Base-by-base conservation (phyloP, 2,888 invertebrate species). In the Campoplex capitator region DNA sequence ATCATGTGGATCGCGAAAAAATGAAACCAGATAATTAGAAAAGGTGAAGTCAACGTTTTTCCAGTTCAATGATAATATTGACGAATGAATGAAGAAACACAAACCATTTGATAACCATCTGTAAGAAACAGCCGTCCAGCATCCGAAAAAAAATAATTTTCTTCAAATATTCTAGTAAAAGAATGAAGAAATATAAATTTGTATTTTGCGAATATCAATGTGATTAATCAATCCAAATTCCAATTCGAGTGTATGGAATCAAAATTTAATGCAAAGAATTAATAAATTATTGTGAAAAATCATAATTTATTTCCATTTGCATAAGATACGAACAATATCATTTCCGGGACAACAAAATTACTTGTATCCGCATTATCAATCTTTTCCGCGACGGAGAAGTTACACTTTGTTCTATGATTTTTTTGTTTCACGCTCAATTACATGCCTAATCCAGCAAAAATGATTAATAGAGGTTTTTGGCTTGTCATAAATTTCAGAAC, bases 341-440 rank as follows among this genome's bases (percentile, higher is more conserved):
- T 48, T 42, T 9, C 7, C 9, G 42, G 6, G 42, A 9, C 42
- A 42, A 42, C 23, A 42, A 6, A 1, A 56, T 56, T 56, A 9
- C 18, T 38, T 38, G 16, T 8, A 18, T 32, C 38, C 23, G 8
- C 18, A 67, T 32, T 32, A 38, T 38, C 1, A 9, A 38, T 67
- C 38, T 38, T 8, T 28, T 35, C 28, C 45, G 65, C 51, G 68
- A 83, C 48, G 11, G 28, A 18, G 9, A 83, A 83, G 80, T 73
- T 71, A 58, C 58, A 28, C 54, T 45, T 28, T n/a, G 11, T 42
- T 62, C 4, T 28, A 73, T 45, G 16, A 73, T 70, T 11, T 58
- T 67, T 65, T 73, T 73, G 23, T 42, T n/a, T 71, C 7, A 35
- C 38, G 9, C 28, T 32, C 54, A 23, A 23, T 38, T 23, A 0